Conservation (phyloP, 2,797 vertebrate species). For the Adelosebastes latens region DNA sequence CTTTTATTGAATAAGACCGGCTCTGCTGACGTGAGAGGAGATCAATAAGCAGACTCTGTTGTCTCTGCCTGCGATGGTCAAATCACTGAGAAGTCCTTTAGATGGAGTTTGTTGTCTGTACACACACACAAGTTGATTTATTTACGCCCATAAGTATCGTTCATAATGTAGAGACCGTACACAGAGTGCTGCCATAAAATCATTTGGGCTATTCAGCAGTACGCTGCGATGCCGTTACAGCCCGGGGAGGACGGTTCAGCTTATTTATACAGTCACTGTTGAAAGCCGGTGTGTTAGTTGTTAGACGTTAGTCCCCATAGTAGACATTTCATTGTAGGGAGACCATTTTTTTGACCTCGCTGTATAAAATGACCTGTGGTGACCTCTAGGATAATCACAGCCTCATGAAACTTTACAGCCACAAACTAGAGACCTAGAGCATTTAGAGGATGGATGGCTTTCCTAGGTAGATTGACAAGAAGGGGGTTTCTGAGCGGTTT, state of each 20-base stretch:
- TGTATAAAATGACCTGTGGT: too few species aligned
- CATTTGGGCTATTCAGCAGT: neutral
- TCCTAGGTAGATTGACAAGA: too few species aligned
- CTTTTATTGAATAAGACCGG: constrained; percentile 57
- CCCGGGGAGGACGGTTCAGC: neutral
- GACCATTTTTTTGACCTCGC: too few species aligned
- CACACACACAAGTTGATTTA: constrained; percentile 1
- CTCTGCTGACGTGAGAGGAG: constrained; percentile 37
- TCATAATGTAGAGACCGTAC: neutral
- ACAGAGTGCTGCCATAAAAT: constrained; percentile 4
- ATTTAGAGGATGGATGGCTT: too few species aligned
- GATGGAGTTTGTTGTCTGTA: constrained; percentile 6
- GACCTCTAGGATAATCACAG: too few species aligned
- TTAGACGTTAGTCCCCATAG: too few species aligned
- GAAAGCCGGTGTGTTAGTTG: too few species aligned
- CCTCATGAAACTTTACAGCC: too few species aligned
- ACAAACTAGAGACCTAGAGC: too few species aligned
- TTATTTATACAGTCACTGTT: neutral
- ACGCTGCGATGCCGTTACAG: neutral
- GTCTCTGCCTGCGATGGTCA: constrained; percentile 19
- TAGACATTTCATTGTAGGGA: too few species aligned
- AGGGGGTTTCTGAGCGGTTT: too few species aligned
- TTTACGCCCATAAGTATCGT: constrained; percentile 9
- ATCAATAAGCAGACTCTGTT: constrained; percentile 49
- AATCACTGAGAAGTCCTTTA: constrained; percentile 25